phyloP scores from a whole-genome alignment of 2,888 invertebrate genomes.

The Colletes collaris region DNA sequence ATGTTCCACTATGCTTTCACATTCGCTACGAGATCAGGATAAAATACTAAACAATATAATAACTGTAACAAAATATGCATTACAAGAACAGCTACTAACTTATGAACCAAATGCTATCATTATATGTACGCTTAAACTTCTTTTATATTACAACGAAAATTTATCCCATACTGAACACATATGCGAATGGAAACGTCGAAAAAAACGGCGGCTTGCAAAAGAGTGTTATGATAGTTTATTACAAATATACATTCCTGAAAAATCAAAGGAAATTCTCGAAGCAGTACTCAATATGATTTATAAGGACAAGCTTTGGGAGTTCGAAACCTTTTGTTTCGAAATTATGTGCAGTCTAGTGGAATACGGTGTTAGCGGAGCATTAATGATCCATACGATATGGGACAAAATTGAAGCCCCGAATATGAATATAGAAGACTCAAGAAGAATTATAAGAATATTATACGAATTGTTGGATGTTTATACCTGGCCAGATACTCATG shows the following conservation, averaged over 20 bases:
- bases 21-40: constrained; percentile 30
- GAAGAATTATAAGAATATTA: constrained; percentile 84
- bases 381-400: constrained; percentile 69
- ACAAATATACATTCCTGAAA: constrained; percentile 70
- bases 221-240: constrained; percentile 72
- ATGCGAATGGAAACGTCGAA: constrained; percentile 70
- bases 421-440: constrained; percentile 80
- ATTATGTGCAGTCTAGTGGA: constrained; percentile 76
- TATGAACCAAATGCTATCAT: constrained; percentile 64
- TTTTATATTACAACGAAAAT: constrained; percentile 67
- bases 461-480: constrained; percentile 84
- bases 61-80: constrained; percentile 63
- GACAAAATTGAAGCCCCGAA: constrained; percentile 69
- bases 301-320: constrained; percentile 82
- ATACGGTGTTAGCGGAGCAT: constrained; percentile 63
- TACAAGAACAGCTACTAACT: constrained; percentile 62
- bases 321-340: constrained; percentile 81
- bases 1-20: constrained; percentile 29
- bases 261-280: constrained; percentile 77
- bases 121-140: constrained; percentile 68
- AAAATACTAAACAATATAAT: constrained; percentile 62
- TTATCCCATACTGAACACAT: constrained; percentile 30
- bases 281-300: constrained; percentile 80
- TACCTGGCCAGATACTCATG: constrained; percentile 83
- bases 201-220: constrained; percentile 65